Conservation (phyloP, 2,888 invertebrate genomes). For the Rhamnusium bicolor region DNA sequence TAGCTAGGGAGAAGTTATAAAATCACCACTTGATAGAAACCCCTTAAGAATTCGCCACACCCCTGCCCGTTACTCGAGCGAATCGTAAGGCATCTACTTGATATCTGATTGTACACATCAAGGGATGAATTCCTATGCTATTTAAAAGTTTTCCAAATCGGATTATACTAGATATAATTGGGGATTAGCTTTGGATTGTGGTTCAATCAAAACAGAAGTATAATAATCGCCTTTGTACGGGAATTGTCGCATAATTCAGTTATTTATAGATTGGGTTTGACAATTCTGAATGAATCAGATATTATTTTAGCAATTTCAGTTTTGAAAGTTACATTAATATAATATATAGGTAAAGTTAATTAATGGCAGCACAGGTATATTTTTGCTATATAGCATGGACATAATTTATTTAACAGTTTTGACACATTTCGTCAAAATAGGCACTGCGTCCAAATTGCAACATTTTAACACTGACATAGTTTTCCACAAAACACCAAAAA, state of each 20-base stretch:
- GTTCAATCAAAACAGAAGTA: background rate
- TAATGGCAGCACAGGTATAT: too few species aligned
- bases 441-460: too few species aligned
- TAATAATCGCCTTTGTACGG: conserved; percentile 1
- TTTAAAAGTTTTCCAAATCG: conserved; percentile 25
- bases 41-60: conserved; percentile 61
- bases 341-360: too few species aligned
- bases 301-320: too few species aligned
- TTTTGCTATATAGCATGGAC: too few species aligned
- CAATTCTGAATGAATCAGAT: too few species aligned
- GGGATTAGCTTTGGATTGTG: conserved; percentile 22
- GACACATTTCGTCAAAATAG: too few species aligned
- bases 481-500: too few species aligned
- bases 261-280: background rate
- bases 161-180: conserved; percentile 24
- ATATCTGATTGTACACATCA: conserved; percentile 61
- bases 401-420: too few species aligned
- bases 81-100: conserved; percentile 68
- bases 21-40: conserved; percentile 66
- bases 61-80: conserved; percentile 67
- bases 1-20: conserved; percentile 55
- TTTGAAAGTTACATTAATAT: too few species aligned
- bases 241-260: background rate
- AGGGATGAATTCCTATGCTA: conserved; percentile 21
- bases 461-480: too few species aligned